These are phyloP conservation scores for Apantesis nais DNA, from an alignment of 2,888 invertebrate species.

Conservation along the genomic window DNA sequence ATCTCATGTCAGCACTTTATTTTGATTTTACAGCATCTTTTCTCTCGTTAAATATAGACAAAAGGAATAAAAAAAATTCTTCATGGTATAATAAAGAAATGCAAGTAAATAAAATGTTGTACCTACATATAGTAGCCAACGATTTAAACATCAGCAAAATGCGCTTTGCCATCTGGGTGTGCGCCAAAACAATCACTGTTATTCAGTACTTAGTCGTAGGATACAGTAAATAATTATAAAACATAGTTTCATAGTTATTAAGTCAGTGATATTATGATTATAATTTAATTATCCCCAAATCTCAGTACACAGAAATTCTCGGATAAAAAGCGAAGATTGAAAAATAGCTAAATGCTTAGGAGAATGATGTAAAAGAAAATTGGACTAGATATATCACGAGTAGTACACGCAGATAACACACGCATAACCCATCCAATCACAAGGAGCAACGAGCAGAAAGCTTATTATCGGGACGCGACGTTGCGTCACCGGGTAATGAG, in stretches of 20 bases:
- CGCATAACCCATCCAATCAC: conserved; percentile 82
- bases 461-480: conserved; percentile 78
- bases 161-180: conserved; percentile 78
- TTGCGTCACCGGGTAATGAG: conserved; percentile 74
- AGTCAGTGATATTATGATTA: conserved; percentile 49
- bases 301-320: conserved; percentile 45
- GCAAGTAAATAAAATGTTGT: conserved; percentile 37
- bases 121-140: conserved; percentile 48
- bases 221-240: conserved; percentile 60
- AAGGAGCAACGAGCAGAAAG: conserved; percentile 78
- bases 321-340: conserved; percentile 56
- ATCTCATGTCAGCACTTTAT: conserved; percentile 51
- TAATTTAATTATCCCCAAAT: conserved; percentile 51
- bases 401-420: conserved; percentile 78
- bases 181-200: conserved; percentile 84
- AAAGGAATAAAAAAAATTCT: background rate
- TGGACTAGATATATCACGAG: conserved; percentile 74
- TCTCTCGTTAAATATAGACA: conserved; percentile 1
- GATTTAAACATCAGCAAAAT: conserved; percentile 71
- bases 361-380: conserved; percentile 74
- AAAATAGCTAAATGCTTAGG: conserved; percentile 61
- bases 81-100: conserved; percentile 33
- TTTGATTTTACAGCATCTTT: conserved; percentile 32
- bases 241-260: conserved; percentile 56
- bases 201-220: conserved; percentile 75